Evolutionary conservation across 2,888 invertebrate species (phyloP).

Genomic region (Amiota minor): DNA sequence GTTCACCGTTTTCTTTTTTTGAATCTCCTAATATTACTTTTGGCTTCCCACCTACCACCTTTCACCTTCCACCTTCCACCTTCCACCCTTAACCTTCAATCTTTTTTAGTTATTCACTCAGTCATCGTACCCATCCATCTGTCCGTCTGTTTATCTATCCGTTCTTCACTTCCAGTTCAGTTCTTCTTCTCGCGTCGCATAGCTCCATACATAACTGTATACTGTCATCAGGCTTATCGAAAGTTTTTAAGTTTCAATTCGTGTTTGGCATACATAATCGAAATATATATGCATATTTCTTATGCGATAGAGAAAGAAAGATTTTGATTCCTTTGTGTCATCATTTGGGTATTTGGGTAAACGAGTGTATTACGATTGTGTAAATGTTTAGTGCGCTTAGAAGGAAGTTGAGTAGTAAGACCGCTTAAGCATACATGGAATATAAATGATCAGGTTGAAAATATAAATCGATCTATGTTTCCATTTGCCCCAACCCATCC

Average conservation of each 20-base stretch:
- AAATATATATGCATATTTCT: slow-evolving; percentile 51
- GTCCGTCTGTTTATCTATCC: background rate
- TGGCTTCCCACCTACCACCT: background rate
- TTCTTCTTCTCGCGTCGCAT: background rate
- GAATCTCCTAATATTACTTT: background rate
- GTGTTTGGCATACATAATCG: slow-evolving; percentile 65
- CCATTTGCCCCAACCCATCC: no score
- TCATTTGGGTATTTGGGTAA: no score
- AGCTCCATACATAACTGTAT: background rate
- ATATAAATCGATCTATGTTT: no score
- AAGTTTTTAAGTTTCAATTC: slow-evolving; percentile 67
- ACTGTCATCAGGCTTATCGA: slow-evolving; percentile 58
- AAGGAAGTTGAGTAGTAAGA: no score
- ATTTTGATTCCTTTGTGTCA: slow-evolving; percentile 45
- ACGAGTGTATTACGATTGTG: no score
- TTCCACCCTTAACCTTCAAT: background rate
- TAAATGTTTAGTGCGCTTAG: no score
- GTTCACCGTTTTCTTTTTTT: slow-evolving; percentile 18
- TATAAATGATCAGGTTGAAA: no score
- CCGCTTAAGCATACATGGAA: no score
- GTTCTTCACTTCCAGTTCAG: background rate
- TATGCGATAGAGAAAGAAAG: slow-evolving; percentile 41
- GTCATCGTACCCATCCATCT: background rate
- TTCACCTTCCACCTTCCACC: background rate
- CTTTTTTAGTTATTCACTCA: background rate